These are phyloP conservation scores for Dolichoris vasculosae DNA, from an alignment of 1,140 invertebrate species.

Conservation along the genomic window DNA sequence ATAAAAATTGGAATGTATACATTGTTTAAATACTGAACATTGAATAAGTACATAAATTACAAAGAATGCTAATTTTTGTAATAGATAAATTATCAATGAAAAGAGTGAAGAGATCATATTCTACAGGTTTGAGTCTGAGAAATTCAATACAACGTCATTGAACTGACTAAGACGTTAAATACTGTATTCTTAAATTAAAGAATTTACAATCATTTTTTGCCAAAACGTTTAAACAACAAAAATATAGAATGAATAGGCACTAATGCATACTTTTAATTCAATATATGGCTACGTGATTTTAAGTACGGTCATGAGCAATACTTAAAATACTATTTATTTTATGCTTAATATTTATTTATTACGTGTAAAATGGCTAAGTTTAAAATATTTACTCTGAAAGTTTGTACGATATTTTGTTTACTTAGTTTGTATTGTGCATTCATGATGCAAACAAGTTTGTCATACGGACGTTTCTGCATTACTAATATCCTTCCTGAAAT, in stretches of 20 bases:
- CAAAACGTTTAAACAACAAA: conserved; percentile 45
- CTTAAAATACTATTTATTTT: conserved; percentile 67
- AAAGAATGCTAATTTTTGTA: conserved; percentile 50
- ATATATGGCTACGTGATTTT: conserved; percentile 70
- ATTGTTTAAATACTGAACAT: conserved; percentile 71
- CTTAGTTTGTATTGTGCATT: conserved; percentile 51
- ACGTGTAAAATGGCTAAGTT: conserved; percentile 66
- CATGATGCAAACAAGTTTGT: conserved; percentile 64
- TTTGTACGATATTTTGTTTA: conserved; percentile 70
- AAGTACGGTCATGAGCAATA: conserved; percentile 73
- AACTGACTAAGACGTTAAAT: conserved; percentile 47
- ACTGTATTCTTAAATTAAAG: conserved; percentile 54
- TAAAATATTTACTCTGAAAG: conserved; percentile 62
- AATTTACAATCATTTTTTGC: conserved; percentile 53
- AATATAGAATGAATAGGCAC: conserved; percentile 70
- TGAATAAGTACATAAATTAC: conserved; percentile 60
- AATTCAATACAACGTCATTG: conserved; percentile 34
- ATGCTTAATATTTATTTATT: conserved; percentile 56
- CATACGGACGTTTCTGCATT: conserved; percentile 78
- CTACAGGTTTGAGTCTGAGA: conserved; percentile 42
- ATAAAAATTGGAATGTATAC: conserved; percentile 67
- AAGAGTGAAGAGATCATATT: conserved; percentile 49
- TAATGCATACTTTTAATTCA: conserved; percentile 72
- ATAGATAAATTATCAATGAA: conserved; percentile 36
- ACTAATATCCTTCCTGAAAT: conserved; percentile 77